These are phyloP conservation scores for Platichthys flesus DNA, from an alignment of 2,113 vertebrate species.

Conservation along the genomic window DNA sequence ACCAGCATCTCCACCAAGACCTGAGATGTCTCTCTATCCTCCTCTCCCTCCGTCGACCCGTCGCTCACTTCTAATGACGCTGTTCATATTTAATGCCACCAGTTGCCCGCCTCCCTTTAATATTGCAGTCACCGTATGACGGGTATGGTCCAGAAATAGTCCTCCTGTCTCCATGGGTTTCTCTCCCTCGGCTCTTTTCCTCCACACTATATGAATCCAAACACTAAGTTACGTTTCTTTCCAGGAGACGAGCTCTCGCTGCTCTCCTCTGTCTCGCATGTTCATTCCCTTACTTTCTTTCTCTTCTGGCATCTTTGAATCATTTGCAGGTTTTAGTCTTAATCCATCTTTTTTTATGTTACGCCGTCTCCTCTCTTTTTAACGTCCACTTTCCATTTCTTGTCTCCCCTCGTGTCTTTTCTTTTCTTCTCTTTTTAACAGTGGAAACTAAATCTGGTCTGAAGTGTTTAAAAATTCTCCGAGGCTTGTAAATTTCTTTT, in stretches of 20 bases:
- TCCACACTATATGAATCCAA: not conserved
- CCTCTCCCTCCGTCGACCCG: not conserved
- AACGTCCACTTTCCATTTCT: not conserved
- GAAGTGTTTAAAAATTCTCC: constrained; percentile 59
- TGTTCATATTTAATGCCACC: constrained; percentile 66
- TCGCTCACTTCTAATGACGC: constrained; percentile 59
- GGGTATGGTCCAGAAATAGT: constrained; percentile 68
- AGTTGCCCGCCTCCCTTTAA: constrained; percentile 54
- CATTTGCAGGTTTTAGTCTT: not conserved
- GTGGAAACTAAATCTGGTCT: constrained; percentile 56
- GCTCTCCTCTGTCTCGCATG: not conserved
- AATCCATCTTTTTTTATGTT: not conserved
- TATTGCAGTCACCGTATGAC: constrained; percentile 46
- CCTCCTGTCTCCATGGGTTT: constrained; percentile 51
- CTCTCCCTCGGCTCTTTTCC: constrained; percentile 16
- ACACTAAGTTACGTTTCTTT: not conserved
- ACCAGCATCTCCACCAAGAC: too few relatives aligned
- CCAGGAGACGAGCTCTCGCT: not conserved
- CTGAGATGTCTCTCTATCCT: not conserved
- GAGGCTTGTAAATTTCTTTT: constrained; percentile 62
- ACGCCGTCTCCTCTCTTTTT: not conserved
- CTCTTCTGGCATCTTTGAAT: not conserved
- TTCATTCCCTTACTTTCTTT: not conserved
- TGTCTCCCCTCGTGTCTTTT: not conserved
- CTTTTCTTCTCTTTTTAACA: constrained; percentile 34